phyloP scores from a whole-genome alignment of 2,888 invertebrate genomes.

The Timema cristinae region DNA sequence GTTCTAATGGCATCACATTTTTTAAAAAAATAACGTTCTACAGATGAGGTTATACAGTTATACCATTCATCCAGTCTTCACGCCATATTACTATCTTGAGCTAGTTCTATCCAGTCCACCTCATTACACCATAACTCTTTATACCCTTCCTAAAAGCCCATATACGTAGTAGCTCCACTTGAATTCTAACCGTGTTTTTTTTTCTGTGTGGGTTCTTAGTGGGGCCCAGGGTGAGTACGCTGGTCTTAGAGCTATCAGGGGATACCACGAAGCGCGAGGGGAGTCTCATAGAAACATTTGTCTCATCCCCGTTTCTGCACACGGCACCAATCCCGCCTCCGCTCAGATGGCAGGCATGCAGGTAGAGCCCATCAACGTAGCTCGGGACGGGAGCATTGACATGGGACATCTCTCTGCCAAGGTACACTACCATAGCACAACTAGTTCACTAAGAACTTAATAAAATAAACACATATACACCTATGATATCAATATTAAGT shows the following conservation, averaged over 20 bases:
- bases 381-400: constrained; percentile 85
- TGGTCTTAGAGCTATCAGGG: constrained; percentile 89
- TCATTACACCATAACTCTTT: too few species aligned
- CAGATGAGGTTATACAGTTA: too few species aligned
- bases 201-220: constrained; percentile 43
- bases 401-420: constrained; percentile 82
- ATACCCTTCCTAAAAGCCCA: too few species aligned
- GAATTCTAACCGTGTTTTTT: too few species aligned
- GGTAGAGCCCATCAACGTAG: constrained; percentile 83
- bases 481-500: background rate
- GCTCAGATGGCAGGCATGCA: constrained; percentile 99
- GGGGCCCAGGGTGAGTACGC: constrained; percentile 99
- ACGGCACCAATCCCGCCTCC: constrained; percentile 99
- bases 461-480: too few species aligned
- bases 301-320: constrained; percentile 95
- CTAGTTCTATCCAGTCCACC: too few species aligned
- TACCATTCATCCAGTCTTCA: too few species aligned
- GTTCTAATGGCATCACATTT: too few species aligned
- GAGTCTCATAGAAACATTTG: constrained; percentile 85
- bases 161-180: too few species aligned
- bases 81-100: too few species aligned
- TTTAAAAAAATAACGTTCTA: too few species aligned
- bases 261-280: constrained; percentile 84
- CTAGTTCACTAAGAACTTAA: background rate
- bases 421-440: constrained; percentile 47